phyloP scores from a whole-genome alignment of 2,113 vertebrate species.

The Phaethornis superciliosus region DNA sequence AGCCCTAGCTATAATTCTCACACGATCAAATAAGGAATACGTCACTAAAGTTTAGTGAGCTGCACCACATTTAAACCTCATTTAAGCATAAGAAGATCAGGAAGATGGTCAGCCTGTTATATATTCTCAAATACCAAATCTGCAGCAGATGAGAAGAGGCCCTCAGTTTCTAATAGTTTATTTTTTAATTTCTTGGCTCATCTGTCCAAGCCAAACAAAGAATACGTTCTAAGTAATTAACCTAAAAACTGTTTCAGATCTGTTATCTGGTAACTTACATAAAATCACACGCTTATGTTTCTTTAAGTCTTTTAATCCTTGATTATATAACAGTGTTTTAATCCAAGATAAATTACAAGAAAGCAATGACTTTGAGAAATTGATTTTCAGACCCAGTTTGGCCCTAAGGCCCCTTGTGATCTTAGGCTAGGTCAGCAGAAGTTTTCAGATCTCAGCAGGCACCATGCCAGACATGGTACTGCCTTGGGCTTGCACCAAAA shows the following conservation, averaged over 20 bases:
- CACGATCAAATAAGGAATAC: background rate
- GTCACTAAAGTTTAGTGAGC: background rate
- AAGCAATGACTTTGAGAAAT: background rate
- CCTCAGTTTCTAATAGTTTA: background rate
- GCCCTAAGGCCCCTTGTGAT: background rate
- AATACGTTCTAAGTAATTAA: background rate
- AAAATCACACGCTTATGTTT: background rate
- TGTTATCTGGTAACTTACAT: background rate
- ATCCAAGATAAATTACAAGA: constrained; percentile 7
- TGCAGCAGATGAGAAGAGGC: background rate
- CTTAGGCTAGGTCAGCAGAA: background rate
- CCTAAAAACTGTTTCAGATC: background rate
- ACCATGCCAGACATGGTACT: background rate
- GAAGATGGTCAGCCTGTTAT: background rate
- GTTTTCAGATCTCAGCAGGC: background rate
- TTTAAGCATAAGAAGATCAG: background rate
- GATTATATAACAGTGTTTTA: constrained; percentile 14
- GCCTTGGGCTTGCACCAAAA: background rate
- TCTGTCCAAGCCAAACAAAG: background rate
- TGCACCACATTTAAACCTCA: background rate
- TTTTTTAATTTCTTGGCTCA: background rate
- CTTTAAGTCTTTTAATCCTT: constrained; percentile 24
- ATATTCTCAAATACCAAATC: background rate
- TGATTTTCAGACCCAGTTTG: background rate
- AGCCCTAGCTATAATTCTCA: background rate